phyloP scores from a whole-genome alignment of 1,140 invertebrate genomes.

The Drosophila teissieri region DNA sequence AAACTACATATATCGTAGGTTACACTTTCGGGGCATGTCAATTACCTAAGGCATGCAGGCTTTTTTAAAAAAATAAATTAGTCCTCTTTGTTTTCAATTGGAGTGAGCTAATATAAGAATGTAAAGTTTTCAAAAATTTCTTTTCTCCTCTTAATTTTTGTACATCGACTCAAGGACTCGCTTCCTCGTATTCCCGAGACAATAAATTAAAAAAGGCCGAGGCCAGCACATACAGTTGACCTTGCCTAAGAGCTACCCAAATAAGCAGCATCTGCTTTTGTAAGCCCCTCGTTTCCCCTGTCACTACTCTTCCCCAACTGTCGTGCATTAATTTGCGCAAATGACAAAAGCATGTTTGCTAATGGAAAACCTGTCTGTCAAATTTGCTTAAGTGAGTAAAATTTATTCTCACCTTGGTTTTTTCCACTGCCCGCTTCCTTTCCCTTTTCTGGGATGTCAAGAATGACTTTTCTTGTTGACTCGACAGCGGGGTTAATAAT shows the following conservation, averaged over 20 bases:
- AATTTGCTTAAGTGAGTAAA: conserved; percentile 70
- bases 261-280: conserved; percentile 32
- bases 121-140: too few relatives aligned
- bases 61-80: too few relatives aligned
- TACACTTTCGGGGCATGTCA: too few relatives aligned
- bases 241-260: conserved; percentile 21
- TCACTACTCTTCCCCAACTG: conserved; percentile 11
- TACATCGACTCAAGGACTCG: too few relatives aligned
- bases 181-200: not conserved
- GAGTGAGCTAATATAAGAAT: too few relatives aligned
- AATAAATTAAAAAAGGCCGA: conserved; percentile 32
- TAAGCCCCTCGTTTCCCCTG: not conserved
- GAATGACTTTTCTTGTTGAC: conserved; percentile 40
- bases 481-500: conserved; percentile 71
- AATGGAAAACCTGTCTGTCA: conserved; percentile 78
- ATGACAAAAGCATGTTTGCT: conserved; percentile 81
- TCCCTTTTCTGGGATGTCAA: conserved; percentile 4
- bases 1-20: too few relatives aligned
- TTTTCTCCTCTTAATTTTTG: too few relatives aligned
- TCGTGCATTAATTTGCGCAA: conserved; percentile 74
- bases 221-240: conserved; percentile 25
- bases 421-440: conserved; percentile 4
- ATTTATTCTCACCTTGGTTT: conserved; percentile 65
- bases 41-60: too few relatives aligned
- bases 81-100: too few relatives aligned